Evolutionary conservation across 2,888 invertebrate genomes (phyloP).

Genomic region (Harmothoe impar): DNA sequence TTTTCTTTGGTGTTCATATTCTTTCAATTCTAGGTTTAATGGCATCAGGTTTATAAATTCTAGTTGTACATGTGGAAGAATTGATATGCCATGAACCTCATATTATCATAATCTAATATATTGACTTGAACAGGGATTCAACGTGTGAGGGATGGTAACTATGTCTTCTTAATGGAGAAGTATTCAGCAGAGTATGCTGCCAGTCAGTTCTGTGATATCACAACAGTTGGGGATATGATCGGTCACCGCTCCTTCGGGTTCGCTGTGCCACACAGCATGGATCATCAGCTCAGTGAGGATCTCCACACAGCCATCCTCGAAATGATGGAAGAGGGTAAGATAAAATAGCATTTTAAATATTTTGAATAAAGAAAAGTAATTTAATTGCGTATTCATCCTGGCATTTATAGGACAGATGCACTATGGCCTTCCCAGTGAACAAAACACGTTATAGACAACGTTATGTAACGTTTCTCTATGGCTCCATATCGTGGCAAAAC

Average conservation of each 20-base stretch:
- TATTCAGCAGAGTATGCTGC: conserved; percentile 66
- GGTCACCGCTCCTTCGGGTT: conserved; percentile 68
- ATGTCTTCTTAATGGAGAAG: conserved; percentile 70
- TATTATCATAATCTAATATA: too few species aligned
- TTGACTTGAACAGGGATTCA: conserved; percentile 50
- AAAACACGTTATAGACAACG: too few species aligned
- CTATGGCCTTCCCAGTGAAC: too few species aligned
- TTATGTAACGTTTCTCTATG: too few species aligned
- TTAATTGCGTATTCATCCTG: neutral
- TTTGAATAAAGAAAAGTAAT: neutral
- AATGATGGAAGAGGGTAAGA: conserved; percentile 67
- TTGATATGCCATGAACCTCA: too few species aligned
- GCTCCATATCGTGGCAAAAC: too few species aligned
- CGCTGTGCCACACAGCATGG: conserved; percentile 66
- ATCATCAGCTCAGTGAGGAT: conserved; percentile 37
- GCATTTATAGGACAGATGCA: too few species aligned
- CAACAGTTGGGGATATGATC: conserved; percentile 64
- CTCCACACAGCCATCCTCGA: conserved; percentile 66
- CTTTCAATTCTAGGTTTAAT: too few species aligned
- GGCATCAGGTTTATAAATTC: too few species aligned
- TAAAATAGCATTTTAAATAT: neutral
- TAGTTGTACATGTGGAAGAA: too few species aligned
- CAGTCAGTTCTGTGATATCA: conserved; percentile 68
- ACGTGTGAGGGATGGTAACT: conserved; percentile 61
- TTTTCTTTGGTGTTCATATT: too few species aligned